These are phyloP conservation scores for Melanchra persicariae DNA, from an alignment of 2,888 invertebrate genomes.

Conservation along the genomic window DNA sequence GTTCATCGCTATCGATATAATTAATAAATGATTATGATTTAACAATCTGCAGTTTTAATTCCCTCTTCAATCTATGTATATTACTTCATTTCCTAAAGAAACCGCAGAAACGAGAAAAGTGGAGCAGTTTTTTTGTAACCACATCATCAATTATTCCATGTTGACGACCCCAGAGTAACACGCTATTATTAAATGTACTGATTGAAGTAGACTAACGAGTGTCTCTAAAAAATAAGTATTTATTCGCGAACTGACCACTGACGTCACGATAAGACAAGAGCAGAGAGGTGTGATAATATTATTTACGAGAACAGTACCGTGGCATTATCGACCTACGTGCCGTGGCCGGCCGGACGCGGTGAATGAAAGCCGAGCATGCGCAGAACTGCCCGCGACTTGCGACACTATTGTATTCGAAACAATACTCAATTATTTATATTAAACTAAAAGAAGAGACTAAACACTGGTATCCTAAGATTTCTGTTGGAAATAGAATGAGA, in stretches of 20 bases:
- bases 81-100: not conserved
- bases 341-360: conserved; percentile 70
- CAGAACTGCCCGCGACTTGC: conserved; percentile 47
- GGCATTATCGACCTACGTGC: conserved; percentile 74
- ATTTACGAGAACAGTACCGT: conserved; percentile 61
- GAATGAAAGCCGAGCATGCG: conserved; percentile 82
- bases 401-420: conserved; percentile 60
- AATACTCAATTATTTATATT: conserved; percentile 46
- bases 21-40: conserved; percentile 16
- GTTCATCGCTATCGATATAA: conserved; percentile 8
- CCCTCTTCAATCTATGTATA: not conserved
- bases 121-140: not conserved
- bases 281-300: conserved; percentile 55
- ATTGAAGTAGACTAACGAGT: not conserved
- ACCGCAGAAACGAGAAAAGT: conserved; percentile 5
- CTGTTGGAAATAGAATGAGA: not conserved
- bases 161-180: not conserved
- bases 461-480: not conserved
- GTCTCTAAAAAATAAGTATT: not conserved
- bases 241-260: conserved; percentile 6
- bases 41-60: conserved; percentile 3
- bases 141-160: not conserved
- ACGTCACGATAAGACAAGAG: conserved; percentile 31
- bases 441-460: conserved; percentile 5
- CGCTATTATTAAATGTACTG: not conserved